Evolutionary conservation across 2,797 vertebrate genomes (phyloP).

Genomic region (Pagetopsis macropterus): DNA sequence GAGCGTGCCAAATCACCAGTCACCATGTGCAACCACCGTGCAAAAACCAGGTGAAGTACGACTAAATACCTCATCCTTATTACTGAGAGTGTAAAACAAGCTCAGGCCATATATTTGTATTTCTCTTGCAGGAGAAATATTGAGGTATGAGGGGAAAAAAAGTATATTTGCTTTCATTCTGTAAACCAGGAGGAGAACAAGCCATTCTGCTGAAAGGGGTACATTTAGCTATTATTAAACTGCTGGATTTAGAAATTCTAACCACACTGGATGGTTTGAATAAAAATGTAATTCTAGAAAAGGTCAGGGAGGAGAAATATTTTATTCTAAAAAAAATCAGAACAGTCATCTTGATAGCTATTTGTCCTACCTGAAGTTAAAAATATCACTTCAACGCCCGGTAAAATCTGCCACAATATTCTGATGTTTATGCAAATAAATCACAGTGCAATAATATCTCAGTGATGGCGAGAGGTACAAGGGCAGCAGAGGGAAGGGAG

Average conservation of each 20-base stretch:
- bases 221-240: conserved; percentile 56
- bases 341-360: conserved; percentile 54
- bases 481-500: conserved; percentile 29
- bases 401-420: conserved; percentile 67
- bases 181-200: conserved; percentile 27
- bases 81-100: not conserved
- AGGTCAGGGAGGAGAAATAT: conserved; percentile 46
- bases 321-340: conserved; percentile 43
- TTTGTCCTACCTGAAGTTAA: conserved; percentile 59
- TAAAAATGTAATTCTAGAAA: conserved; percentile 41
- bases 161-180: conserved; percentile 1
- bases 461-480: conserved; percentile 31
- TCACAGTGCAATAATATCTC: conserved; percentile 64
- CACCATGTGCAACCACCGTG: conserved; percentile 63
- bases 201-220: conserved; percentile 28
- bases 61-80: conserved; percentile 23
- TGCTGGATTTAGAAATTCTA: conserved; percentile 62
- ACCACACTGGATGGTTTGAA: conserved; percentile 50
- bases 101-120: not conserved
- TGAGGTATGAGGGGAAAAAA: not conserved
- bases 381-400: conserved; percentile 67
- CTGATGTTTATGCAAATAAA: conserved; percentile 78
- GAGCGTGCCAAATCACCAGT: conserved; percentile 77
- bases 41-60: conserved; percentile 62
- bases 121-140: not conserved